Percentiles rank a stretch among this genome's conserved stretches.
Conservation (phyloP, 1,140 invertebrate species). For the Aphis gossypii region DNA sequence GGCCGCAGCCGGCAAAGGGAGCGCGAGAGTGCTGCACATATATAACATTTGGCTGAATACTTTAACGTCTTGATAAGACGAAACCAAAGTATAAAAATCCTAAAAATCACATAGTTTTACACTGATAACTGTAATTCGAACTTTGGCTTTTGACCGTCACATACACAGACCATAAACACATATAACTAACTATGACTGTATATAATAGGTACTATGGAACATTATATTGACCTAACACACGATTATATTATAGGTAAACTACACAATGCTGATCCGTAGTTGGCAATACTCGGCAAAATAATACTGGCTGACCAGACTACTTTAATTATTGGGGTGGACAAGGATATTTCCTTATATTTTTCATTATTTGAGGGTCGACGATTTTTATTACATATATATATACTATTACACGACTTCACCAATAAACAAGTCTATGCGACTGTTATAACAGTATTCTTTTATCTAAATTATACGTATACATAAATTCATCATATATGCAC, state of each 20-base stretch:
- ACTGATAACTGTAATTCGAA: neutral
- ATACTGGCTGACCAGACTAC: neutral
- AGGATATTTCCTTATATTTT: neutral
- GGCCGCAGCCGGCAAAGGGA: neutral
- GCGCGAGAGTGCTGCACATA: neutral
- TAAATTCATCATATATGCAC: neutral
- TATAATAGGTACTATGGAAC: neutral
- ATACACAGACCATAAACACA: too few relatives aligned
- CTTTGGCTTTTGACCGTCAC: neutral
- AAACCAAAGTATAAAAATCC: neutral
- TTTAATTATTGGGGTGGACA: constrained; percentile 17
- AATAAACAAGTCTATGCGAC: neutral
- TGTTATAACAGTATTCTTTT: neutral
- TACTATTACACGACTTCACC: neutral
- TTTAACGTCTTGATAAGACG: neutral
- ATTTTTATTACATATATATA: neutral
- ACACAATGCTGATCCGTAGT: neutral
- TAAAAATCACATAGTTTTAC: constrained; percentile 3
- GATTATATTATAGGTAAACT: neutral
- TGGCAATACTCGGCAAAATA: neutral
- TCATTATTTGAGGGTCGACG: neutral
- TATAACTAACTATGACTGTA: neutral
- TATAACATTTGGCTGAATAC: neutral
- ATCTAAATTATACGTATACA: neutral
- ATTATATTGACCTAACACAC: neutral